Percentiles rank a stretch among this genome's conserved stretches.
Evolutionary conservation across 2,113 vertebrate genomes (phyloP).

Genomic region (Pipa parva): DNA sequence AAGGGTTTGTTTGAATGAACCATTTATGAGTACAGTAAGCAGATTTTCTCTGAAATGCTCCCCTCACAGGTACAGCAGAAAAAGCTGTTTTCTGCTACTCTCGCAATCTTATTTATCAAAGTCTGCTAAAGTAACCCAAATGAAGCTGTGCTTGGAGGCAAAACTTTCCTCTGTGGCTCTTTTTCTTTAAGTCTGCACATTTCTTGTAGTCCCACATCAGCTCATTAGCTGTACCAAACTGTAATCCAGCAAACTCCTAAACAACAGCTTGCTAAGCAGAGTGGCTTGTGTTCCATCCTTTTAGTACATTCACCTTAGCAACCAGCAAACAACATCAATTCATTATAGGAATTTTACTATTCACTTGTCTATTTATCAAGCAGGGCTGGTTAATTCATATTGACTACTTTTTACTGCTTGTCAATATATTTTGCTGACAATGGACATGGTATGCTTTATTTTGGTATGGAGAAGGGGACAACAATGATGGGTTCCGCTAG

Average conservation of each 20-base stretch:
- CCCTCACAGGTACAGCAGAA: neutral
- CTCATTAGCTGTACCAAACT: neutral
- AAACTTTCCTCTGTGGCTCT: neutral
- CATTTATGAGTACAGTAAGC: neutral
- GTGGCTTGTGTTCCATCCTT: neutral
- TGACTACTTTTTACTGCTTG: neutral
- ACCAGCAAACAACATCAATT: neutral
- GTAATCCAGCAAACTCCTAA: neutral
- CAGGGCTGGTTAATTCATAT: neutral
- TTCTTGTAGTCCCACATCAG: neutral
- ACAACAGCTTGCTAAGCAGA: constrained; percentile 5
- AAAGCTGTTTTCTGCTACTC: neutral
- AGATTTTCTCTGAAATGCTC: neutral
- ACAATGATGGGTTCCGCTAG: too few species aligned
- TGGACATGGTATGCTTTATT: too few species aligned
- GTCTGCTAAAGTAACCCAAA: constrained; percentile 4
- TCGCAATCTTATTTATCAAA: neutral
- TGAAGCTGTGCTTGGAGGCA: neutral
- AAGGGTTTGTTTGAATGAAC: neutral
- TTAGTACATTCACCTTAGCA: neutral
- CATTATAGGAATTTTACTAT: neutral
- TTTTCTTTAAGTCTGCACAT: constrained; percentile 5
- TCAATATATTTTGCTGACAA: neutral
- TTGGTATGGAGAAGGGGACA: too few species aligned
- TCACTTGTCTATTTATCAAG: neutral